A percentile compares a stretch with the other conserved stretches of the same genome.
Evolutionary conservation across 2,797 vertebrate genomes (phyloP).

Genomic region (Paguma larvata): DNA sequence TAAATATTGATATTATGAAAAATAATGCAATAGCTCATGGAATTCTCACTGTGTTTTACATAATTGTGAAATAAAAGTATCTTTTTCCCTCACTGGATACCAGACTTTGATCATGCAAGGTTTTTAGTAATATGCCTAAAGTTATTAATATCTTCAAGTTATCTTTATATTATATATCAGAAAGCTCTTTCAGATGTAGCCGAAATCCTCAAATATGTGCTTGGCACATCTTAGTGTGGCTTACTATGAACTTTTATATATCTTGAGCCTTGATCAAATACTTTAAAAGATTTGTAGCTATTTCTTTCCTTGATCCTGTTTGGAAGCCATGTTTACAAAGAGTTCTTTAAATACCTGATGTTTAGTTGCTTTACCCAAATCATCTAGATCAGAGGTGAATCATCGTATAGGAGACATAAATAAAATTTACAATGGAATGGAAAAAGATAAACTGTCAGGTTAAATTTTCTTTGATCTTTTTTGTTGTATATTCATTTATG

Average conservation of each 20-base stretch:
- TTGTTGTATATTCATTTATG: conserved; percentile 1
- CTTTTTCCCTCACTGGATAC: not conserved
- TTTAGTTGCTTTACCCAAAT: conserved; percentile 67
- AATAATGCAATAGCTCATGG: not conserved
- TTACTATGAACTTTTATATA: conserved; percentile 47
- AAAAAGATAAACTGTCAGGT: not conserved
- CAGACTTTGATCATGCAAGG: not conserved
- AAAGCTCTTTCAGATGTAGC: not conserved
- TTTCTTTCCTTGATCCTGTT: conserved; percentile 60
- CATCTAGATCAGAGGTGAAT: conserved; percentile 20
- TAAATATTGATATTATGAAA: conserved; percentile 55
- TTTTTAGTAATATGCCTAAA: conserved; percentile 2
- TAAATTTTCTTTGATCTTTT: conserved; percentile 24
- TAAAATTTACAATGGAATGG: conserved; percentile 56
- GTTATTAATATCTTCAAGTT: not conserved
- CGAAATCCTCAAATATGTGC: conserved; percentile 55
- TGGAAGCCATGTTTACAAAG: conserved; percentile 15
- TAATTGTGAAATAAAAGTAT: not conserved
- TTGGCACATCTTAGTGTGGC: conserved; percentile 23
- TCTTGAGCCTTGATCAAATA: conserved; percentile 50
- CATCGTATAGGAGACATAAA: conserved; percentile 53
- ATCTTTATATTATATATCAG: not conserved
- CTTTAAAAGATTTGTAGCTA: conserved; percentile 61
- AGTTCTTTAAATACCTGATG: conserved; percentile 40
- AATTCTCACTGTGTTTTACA: conserved; percentile 6